phyloP scores from a whole-genome alignment of 2,888 invertebrate species.

The Spicauda simplicius region DNA sequence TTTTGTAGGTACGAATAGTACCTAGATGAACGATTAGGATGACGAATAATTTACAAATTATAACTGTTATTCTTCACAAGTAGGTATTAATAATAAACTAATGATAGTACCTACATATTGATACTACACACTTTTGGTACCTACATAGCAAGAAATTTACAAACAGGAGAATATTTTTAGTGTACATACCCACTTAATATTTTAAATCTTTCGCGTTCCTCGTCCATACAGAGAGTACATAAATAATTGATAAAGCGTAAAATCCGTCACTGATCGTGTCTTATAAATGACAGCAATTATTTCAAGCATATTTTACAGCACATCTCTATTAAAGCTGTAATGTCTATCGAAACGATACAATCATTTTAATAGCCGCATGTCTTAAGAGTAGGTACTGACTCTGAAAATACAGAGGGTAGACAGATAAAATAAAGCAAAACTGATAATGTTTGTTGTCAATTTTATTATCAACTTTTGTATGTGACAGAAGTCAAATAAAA shows the following conservation, averaged over 20 bases:
- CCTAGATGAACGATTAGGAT: not conserved
- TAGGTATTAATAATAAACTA: too few species aligned
- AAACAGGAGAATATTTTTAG: too few species aligned
- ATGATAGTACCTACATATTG: too few species aligned
- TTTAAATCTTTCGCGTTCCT: not conserved
- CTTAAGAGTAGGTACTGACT: not conserved
- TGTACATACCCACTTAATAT: not conserved
- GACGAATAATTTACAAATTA: not conserved
- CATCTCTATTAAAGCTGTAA: not conserved
- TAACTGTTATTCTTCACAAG: too few species aligned
- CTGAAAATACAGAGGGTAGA: not conserved
- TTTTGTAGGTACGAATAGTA: not conserved
- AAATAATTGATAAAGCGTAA: not conserved
- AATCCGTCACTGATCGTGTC: not conserved
- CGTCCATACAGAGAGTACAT: not conserved
- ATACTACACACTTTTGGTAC: too few species aligned
- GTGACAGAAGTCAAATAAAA: too few species aligned
- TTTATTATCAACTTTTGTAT: not conserved
- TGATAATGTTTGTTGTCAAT: not conserved
- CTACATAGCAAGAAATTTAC: too few species aligned
- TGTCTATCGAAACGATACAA: not conserved
- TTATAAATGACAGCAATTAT: not conserved
- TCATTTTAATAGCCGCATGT: not conserved
- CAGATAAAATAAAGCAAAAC: not conserved
- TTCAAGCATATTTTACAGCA: slow-evolving; percentile 1